Evolutionary conservation across 2,113 vertebrate species (phyloP), one percentile per base, ranked within the genome.

Genomic region (Macrotis lagotis): DNA sequence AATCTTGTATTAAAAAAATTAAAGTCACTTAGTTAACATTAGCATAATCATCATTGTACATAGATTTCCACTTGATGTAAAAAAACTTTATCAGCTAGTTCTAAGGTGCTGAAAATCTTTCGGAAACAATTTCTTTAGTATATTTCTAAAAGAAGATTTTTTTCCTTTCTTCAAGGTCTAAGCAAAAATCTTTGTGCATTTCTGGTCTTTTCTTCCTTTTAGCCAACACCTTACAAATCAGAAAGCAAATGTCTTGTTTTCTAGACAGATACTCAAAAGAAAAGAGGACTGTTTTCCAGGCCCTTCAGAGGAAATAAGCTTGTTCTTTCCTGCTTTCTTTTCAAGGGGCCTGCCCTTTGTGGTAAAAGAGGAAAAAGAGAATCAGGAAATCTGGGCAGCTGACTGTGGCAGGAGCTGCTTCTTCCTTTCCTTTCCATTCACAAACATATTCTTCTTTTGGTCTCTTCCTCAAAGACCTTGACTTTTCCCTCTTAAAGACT

Each of bases 331-430:
- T 93, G 91, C 51, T 89, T 16, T 51, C 89, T 90, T 25, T 5
- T 10, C 0, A 3, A 44, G 25, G 2, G 53, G 52, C 74, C 51
- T 83, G 66, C 50, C 89, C 66, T 92, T 51, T 6, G 0, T 47
- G 50, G 1, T 9, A 31, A 90, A 14, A 51, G 66, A 25, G 88
- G 66, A 51, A 93, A 83, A 53, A 1, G 0, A 24, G 88, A 50
- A 92, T 37, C 90, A 26, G 94, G 94, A 94, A 83, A 83, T 49
- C 3, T 28, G 93, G 66, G 59, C 94, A 52, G 14, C 51, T 31
- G 37, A 90, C 14, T 0, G 6, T 11, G 24, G 91, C 9, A 49
- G 51, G 48, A 26, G 31, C 90, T 26, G n/a, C 37, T 44, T 7
- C 11, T 50, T 49, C 59, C 31, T 24, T 53, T 53, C 89, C 49